Evolutionary conservation across 2,797 vertebrate species (phyloP), one percentile per base, ranked within the genome.

Genomic region (Acrocephalus scirpaceus): DNA sequence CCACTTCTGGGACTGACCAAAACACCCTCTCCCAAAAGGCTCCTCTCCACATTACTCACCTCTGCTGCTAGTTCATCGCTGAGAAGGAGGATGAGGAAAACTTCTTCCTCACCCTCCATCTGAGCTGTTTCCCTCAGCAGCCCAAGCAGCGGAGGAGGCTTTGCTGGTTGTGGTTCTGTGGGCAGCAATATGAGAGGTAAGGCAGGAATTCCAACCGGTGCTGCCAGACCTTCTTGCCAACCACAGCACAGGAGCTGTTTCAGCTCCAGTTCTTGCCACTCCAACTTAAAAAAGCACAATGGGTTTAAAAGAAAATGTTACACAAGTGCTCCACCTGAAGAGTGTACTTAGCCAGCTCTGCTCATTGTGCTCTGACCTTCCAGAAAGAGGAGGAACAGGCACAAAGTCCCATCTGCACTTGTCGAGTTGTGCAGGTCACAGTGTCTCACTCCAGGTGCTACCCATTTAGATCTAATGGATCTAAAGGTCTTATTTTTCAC

Each of bases 351-450:
- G 44, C 17, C 71, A 87, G 71, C 74, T 85, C 87, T 69, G 45
- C 67, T 64, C 16, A 1, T 16, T 5, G 4, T n/a, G 44, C 45
- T 72, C 81, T 75, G 62, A 64, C 38, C 62, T 85, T 36, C 50
- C 71, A 88, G 51, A 36, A 58, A 45, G 48, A 56, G 70, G 29
- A 90, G 53, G 56, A n/a, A 38, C 7, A 60, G 36, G 45, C 11
- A 85, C 32, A 6, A 71, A 57, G 29, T 53, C 36, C 60, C 85
- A 45, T 5, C 51, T 74, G 72, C 57, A 74, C 5, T 3, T 19
- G 38, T 44, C 0, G 13, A 60, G 51, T 29, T 15, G 0, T 14
- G 42, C 1, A 30, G 65, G 32, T 65, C 66, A 47, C 27, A 16
- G 36, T 7, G 25, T 15, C 82, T 53, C 44, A 9, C 22, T 66